Evolutionary conservation across 2,888 invertebrate species (phyloP).

Genomic region (Liodrosophila aerea): DNA sequence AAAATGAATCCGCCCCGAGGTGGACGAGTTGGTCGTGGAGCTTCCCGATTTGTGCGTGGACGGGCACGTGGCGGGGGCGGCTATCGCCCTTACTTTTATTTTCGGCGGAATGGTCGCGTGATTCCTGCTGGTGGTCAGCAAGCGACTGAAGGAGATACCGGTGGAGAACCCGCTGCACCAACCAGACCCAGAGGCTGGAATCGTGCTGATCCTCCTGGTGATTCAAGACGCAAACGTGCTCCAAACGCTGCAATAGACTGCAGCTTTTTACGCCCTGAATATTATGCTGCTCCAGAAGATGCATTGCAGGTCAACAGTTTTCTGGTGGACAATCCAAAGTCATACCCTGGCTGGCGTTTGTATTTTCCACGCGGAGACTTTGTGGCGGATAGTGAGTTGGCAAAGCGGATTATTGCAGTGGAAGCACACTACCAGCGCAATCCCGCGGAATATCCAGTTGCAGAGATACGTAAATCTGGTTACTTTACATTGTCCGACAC

Average conservation of each 20-base stretch:
- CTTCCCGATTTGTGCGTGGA: conserved; percentile 69
- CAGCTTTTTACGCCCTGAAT: conserved; percentile 70
- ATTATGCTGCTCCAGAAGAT: conserved; percentile 68
- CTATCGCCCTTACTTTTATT: conserved; percentile 76
- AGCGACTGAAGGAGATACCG: background rate
- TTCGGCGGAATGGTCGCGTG: conserved; percentile 75
- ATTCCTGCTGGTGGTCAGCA: conserved; percentile 64
- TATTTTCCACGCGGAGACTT: conserved; percentile 89
- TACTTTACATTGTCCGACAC: conserved; percentile 84
- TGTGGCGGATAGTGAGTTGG: conserved; percentile 83
- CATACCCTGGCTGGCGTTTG: conserved; percentile 88
- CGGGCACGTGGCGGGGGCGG: conserved; percentile 65
- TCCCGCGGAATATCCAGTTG: conserved; percentile 59
- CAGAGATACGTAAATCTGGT: conserved; percentile 48
- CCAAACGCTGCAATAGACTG: conserved; percentile 39
- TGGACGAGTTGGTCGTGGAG: conserved; percentile 42
- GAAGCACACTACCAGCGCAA: conserved; percentile 83
- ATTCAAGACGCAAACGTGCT: conserved; percentile 15
- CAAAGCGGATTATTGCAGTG: conserved; percentile 83
- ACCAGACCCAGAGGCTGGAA: conserved; percentile 55
- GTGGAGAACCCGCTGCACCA: background rate
- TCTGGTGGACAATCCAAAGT: conserved; percentile 59
- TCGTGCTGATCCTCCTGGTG: conserved; percentile 1
- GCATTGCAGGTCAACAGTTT: conserved; percentile 60
- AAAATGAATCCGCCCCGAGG: conserved; percentile 61